These are phyloP conservation scores for Diorhabda carinulata DNA, from an alignment of 1,140 invertebrate species.

Conservation along the genomic window DNA sequence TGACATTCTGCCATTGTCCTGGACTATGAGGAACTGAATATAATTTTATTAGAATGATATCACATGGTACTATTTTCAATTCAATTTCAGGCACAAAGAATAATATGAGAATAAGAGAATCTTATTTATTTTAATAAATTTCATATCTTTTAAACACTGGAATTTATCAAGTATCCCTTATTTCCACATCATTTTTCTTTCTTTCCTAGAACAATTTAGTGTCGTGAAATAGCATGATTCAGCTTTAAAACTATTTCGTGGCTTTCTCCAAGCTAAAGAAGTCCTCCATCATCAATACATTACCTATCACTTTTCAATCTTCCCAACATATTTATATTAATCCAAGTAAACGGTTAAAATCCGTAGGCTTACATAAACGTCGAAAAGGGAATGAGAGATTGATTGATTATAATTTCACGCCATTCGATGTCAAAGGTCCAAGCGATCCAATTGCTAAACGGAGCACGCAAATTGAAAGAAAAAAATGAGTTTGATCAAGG, in stretches of 20 bases:
- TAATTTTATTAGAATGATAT: no score
- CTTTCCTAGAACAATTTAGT: no score
- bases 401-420: background rate
- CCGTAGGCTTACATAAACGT: background rate
- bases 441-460: background rate
- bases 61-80: no score
- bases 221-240: background rate
- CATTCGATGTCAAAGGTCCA: background rate
- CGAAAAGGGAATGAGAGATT: background rate
- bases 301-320: background rate
- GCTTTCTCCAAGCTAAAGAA: background rate
- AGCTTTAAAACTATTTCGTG: background rate
- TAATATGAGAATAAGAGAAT: no score
- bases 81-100: no score
- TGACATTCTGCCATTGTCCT: no score
- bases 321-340: background rate
- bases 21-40: no score
- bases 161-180: no score
- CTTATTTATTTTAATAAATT: no score
- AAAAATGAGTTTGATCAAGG: background rate
- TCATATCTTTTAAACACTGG: no score
- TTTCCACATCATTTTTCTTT: no score
- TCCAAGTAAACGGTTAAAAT: background rate
- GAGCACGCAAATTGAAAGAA: background rate
- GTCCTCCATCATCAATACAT: conserved; percentile 2